phyloP scores from a whole-genome alignment of 2,888 invertebrate species.

The Zeuzera pyrina region DNA sequence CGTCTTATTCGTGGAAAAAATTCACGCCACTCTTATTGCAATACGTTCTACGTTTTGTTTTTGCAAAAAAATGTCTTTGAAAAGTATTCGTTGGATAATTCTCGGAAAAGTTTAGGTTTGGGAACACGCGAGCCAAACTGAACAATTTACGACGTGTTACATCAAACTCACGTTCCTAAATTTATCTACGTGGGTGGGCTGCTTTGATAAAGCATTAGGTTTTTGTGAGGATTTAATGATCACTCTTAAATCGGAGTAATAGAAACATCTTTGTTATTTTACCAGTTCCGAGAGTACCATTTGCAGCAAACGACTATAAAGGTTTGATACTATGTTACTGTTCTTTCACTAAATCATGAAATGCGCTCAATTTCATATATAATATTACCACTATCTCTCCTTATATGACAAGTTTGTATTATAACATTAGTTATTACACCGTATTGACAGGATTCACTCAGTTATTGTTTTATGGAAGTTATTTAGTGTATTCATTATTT shows the following conservation, averaged over 20 bases:
- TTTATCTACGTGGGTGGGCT: slow-evolving; percentile 63
- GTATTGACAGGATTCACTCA: too few relatives aligned
- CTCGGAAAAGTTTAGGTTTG: slow-evolving; percentile 44
- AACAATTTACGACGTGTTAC: slow-evolving; percentile 62
- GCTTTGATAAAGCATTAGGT: slow-evolving; percentile 51
- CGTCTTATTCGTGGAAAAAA: slow-evolving; percentile 57
- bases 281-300: slow-evolving; percentile 21
- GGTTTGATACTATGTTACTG: too few relatives aligned
- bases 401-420: too few relatives aligned
- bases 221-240: slow-evolving; percentile 58
- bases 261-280: slow-evolving; percentile 42
- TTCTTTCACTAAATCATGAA: too few relatives aligned
- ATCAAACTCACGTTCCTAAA: slow-evolving; percentile 51
- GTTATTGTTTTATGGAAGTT: too few relatives aligned
- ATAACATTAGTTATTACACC: background rate
- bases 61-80: slow-evolving; percentile 59
- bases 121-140: slow-evolving; percentile 43
- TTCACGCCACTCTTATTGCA: slow-evolving; percentile 48
- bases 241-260: slow-evolving; percentile 40
- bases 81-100: slow-evolving; percentile 53
- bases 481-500: too few relatives aligned
- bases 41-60: slow-evolving; percentile 57
- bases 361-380: too few relatives aligned
- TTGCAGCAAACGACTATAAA: too few relatives aligned
- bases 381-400: too few relatives aligned